phyloP scores from a whole-genome alignment of 2,888 invertebrate genomes.

The Apodemia zela region DNA sequence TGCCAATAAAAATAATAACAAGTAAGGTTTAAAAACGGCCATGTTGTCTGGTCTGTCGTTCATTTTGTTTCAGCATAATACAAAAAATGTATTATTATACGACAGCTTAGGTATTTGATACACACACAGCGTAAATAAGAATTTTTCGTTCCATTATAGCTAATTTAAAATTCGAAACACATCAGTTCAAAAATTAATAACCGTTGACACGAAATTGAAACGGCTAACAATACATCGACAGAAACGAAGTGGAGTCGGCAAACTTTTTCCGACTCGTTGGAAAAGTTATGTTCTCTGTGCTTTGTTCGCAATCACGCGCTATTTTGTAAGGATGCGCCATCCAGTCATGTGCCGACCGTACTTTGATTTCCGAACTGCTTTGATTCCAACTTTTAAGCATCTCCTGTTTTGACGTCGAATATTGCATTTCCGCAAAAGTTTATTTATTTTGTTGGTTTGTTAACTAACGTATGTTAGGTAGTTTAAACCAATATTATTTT shows the following conservation, averaged over 20 bases:
- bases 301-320: constrained; percentile 73
- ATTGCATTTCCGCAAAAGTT: constrained; percentile 70
- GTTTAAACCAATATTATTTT: constrained; percentile 24
- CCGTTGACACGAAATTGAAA: constrained; percentile 40
- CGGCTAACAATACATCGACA: constrained; percentile 42
- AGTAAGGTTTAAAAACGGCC: too few species aligned
- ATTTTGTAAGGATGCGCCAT: constrained; percentile 74
- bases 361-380: constrained; percentile 73
- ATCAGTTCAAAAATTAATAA: constrained; percentile 42
- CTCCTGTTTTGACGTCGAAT: constrained; percentile 65
- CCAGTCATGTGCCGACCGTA: constrained; percentile 65
- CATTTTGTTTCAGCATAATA: too few species aligned
- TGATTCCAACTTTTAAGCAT: constrained; percentile 75
- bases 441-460: constrained; percentile 51
- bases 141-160: neutral
- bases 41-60: too few species aligned
- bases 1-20: too few species aligned
- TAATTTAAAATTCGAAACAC: constrained; percentile 33
- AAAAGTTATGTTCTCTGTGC: constrained; percentile 57
- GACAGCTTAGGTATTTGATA: too few species aligned
- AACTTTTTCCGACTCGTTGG: constrained; percentile 66
- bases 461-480: constrained; percentile 37
- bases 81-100: too few species aligned
- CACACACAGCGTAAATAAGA: too few species aligned
- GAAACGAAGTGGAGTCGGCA: constrained; percentile 48